These are phyloP conservation scores for Esox lucius DNA, from an alignment of 2,797 vertebrate species.

Conservation along the genomic window DNA sequence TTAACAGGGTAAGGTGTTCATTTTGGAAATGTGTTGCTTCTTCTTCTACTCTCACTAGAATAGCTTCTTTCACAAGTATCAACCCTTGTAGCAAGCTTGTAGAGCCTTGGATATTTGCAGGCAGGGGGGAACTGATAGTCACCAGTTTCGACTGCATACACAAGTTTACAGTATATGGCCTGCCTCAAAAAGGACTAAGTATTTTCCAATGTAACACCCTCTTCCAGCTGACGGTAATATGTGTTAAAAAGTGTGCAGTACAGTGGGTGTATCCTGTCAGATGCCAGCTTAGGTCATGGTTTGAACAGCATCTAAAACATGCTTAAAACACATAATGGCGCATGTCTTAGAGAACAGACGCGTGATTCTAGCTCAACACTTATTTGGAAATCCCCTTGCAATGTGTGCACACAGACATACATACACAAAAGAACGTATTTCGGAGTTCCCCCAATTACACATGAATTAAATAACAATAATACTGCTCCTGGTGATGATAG, in stretches of 20 bases:
- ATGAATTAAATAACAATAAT: neutral
- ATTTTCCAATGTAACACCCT: too few species aligned
- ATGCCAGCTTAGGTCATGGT: constrained; percentile 33
- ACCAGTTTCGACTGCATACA: too few species aligned
- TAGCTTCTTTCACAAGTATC: too few species aligned
- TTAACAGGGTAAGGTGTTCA: too few species aligned
- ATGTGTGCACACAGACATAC: constrained; percentile 20
- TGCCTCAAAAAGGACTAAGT: too few species aligned
- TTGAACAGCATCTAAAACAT: constrained; percentile 29
- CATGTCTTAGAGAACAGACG: constrained; percentile 46
- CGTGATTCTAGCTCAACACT: constrained; percentile 19
- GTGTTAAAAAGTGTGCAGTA: neutral
- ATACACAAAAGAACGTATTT: neutral
- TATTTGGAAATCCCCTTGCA: constrained; percentile 63
- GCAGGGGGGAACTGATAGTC: too few species aligned
- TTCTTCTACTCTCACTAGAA: too few species aligned
- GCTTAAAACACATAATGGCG: constrained; percentile 43
- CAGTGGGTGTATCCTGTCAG: constrained; percentile 43
- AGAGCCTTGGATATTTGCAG: too few species aligned
- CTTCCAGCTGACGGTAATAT: too few species aligned
- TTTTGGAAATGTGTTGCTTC: too few species aligned
- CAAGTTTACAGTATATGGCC: too few species aligned
- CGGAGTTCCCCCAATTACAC: neutral
- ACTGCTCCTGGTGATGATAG: neutral
- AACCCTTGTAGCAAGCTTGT: too few species aligned